Evolutionary conservation across 2,888 invertebrate species (phyloP).

Genomic region (Microctonus aethiopoides): DNA sequence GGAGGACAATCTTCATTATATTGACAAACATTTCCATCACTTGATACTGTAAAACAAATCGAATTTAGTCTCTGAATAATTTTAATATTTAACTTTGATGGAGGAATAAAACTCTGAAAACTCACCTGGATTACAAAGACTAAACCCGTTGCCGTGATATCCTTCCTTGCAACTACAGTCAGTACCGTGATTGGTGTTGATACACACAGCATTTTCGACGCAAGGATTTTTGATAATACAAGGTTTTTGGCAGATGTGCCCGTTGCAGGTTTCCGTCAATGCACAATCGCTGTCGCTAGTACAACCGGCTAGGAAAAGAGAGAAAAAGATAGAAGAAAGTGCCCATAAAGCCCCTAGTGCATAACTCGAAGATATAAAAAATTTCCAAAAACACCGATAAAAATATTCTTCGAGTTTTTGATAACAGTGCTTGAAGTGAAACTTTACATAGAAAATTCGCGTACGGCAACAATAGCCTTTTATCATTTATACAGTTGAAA

Average conservation of each 20-base stretch:
- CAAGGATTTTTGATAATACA: constrained; percentile 89
- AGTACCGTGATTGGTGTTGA: constrained; percentile 87
- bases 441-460: neutral
- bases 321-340: constrained; percentile 42
- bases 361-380: constrained; percentile 28
- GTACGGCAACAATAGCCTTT: constrained; percentile 13
- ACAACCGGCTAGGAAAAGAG: constrained; percentile 78
- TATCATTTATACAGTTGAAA: neutral
- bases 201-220: constrained; percentile 84
- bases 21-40: constrained; percentile 78
- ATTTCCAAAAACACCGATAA: neutral
- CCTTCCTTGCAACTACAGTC: constrained; percentile 89
- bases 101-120: neutral
- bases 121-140: constrained; percentile 83
- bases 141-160: constrained; percentile 87
- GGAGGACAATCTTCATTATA: constrained; percentile 92
- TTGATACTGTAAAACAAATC: constrained; percentile 61
- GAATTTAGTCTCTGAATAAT: neutral
- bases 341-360: constrained; percentile 54
- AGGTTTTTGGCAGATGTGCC: constrained; percentile 85
- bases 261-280: constrained; percentile 87
- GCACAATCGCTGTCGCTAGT: constrained; percentile 87
- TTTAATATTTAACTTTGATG: no score
- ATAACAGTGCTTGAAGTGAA: neutral
- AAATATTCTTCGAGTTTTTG: constrained; percentile 25